These are phyloP conservation scores for Andrena bicolor DNA, from an alignment of 2,888 invertebrate species.

Conservation along the genomic window DNA sequence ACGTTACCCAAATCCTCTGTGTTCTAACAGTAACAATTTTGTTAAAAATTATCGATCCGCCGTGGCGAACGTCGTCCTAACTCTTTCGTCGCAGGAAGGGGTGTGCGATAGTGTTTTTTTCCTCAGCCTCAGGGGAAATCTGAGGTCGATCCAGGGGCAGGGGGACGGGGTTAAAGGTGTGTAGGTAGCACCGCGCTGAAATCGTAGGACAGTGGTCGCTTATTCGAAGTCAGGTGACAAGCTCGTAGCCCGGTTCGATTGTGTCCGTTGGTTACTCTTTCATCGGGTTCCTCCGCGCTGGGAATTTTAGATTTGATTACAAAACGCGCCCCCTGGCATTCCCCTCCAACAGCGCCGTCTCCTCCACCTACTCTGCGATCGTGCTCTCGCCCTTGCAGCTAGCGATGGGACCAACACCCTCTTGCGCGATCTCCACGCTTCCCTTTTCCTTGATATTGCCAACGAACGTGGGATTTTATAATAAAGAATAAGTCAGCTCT, in stretches of 20 bases:
- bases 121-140: slow-evolving; percentile 62
- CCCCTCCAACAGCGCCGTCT: slow-evolving; percentile 37
- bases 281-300: slow-evolving; percentile 77
- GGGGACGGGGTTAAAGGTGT: slow-evolving; percentile 26
- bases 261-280: slow-evolving; percentile 80
- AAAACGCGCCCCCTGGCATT: slow-evolving; percentile 60
- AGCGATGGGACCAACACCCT: slow-evolving; percentile 46
- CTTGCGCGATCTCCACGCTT: not conserved
- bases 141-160: slow-evolving; percentile 31
- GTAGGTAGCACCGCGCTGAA: slow-evolving; percentile 33
- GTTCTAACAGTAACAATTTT: not conserved
- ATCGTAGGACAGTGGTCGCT: slow-evolving; percentile 70
- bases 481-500: no score
- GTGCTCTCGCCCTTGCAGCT: slow-evolving; percentile 52
- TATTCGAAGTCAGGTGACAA: slow-evolving; percentile 78
- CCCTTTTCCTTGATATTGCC: not conserved
- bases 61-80: slow-evolving; percentile 1
- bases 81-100: slow-evolving; percentile 16
- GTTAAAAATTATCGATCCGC: not conserved
- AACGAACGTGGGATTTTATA: no score
- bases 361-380: slow-evolving; percentile 48
- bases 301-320: slow-evolving; percentile 81
- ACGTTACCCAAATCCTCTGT: no score
- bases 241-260: slow-evolving; percentile 76
- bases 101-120: slow-evolving; percentile 18